A percentile compares a stretch with the other conserved stretches of the same genome.
Conservation (phyloP, 2,888 invertebrate genomes). For the Leptarthrus brevirostris region DNA sequence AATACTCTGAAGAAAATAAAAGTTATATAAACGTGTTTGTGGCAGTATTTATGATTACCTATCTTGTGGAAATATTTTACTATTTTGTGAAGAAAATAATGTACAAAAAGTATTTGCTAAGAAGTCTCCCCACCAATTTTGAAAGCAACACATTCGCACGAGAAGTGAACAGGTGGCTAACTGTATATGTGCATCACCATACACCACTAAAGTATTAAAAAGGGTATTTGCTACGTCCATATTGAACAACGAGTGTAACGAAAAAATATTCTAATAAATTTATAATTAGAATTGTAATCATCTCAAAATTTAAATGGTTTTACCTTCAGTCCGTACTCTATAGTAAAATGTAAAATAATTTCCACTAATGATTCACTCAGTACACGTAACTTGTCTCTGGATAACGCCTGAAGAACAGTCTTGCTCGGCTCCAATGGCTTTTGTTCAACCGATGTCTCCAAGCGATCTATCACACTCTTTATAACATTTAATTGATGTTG, state of each 20-base stretch:
- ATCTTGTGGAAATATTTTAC: conserved; percentile 85
- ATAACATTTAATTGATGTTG: conserved; percentile 92
- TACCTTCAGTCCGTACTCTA: conserved; percentile 70
- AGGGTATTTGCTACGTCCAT: conserved; percentile 72
- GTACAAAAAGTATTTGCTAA: conserved; percentile 84
- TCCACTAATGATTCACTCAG: conserved; percentile 86
- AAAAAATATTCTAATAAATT: conserved; percentile 61
- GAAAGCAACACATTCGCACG: conserved; percentile 78
- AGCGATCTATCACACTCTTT: conserved; percentile 77
- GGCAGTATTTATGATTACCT: conserved; percentile 72
- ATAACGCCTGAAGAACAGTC: conserved; percentile 71
- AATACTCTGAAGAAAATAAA: conserved; percentile 76
- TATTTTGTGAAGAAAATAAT: conserved; percentile 83
- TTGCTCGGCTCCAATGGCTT: conserved; percentile 63
- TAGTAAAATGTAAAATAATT: conserved; percentile 79
- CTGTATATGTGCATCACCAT: conserved; percentile 82
- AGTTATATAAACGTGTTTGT: too few relatives aligned
- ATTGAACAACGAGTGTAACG: conserved; percentile 65
- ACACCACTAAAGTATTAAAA: conserved; percentile 80
- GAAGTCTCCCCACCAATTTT: conserved; percentile 91
- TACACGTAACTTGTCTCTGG: conserved; percentile 85
- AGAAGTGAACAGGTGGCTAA: conserved; percentile 81
- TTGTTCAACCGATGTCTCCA: conserved; percentile 72
- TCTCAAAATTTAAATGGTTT: background rate
- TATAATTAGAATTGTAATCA: background rate